phyloP scores from a whole-genome alignment of 2,888 invertebrate genomes.

The Drosophila affinis region DNA sequence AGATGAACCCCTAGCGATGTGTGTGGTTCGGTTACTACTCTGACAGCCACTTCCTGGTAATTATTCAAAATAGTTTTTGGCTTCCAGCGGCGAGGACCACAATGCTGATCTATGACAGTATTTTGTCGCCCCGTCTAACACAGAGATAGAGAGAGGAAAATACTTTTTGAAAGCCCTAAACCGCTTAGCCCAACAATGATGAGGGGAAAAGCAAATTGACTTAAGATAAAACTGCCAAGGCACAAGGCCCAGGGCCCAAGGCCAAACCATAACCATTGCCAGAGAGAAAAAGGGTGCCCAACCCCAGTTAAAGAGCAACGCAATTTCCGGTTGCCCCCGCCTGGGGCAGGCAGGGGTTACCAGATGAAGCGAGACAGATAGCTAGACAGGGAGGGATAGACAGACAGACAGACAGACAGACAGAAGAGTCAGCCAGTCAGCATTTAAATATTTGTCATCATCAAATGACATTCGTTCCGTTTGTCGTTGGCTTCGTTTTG shows the following conservation, averaged over 20 bases:
- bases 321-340: constrained; percentile 64
- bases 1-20: constrained; percentile 16
- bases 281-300: constrained; percentile 60
- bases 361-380: constrained; percentile 16
- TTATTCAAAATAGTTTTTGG: constrained; percentile 44
- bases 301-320: constrained; percentile 55
- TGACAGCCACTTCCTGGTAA: constrained; percentile 59
- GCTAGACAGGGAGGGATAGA: constrained; percentile 19
- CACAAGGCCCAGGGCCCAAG: constrained; percentile 58
- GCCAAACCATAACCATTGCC: constrained; percentile 11
- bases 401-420: constrained; percentile 10
- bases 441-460: constrained; percentile 68
- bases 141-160: constrained; percentile 4
- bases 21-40: constrained; percentile 6
- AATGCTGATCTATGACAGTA: constrained; percentile 46
- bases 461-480: constrained; percentile 50
- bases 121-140: background rate
- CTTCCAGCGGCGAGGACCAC: constrained; percentile 35
- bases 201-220: constrained; percentile 68
- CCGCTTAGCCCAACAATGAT: constrained; percentile 49
- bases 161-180: constrained; percentile 45
- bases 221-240: constrained; percentile 64
- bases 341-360: background rate
- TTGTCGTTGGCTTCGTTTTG: constrained; percentile 34
- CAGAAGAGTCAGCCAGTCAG: constrained; percentile 11